These are phyloP conservation scores for Drosophila conformis DNA, from an alignment of 2,888 invertebrate species.

Conservation along the genomic window DNA sequence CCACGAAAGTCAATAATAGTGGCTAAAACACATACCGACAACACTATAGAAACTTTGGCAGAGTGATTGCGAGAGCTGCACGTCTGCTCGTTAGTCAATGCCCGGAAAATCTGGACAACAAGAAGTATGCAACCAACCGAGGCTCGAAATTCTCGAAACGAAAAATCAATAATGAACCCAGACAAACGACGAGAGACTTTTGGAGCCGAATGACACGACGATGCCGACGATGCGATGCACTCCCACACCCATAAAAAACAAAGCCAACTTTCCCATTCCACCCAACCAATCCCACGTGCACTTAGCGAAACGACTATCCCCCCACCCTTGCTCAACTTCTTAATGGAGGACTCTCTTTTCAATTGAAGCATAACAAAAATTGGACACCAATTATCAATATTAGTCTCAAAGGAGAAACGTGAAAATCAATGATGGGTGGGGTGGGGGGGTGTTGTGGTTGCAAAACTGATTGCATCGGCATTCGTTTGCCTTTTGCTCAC, in stretches of 20 bases:
- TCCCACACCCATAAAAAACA: constrained; percentile 30
- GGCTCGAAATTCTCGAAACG: constrained; percentile 62
- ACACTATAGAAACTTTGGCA: constrained; percentile 4
- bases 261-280: constrained; percentile 1
- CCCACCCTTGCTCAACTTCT: background rate
- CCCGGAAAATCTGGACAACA: constrained; percentile 63
- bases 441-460: background rate
- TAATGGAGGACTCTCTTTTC: constrained; percentile 4
- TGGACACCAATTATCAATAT: constrained; percentile 36
- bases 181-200: constrained; percentile 62
- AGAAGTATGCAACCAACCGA: constrained; percentile 43
- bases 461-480: constrained; percentile 54
- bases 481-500: constrained; percentile 30
- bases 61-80: constrained; percentile 14
- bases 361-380: constrained; percentile 20
- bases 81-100: constrained; percentile 56
- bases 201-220: constrained; percentile 52
- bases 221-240: constrained; percentile 61
- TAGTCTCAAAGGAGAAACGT: background rate
- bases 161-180: constrained; percentile 82
- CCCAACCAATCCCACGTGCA: constrained; percentile 15
- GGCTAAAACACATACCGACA: background rate
- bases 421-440: constrained; percentile 62
- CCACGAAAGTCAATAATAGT: background rate
- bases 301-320: background rate